A percentile compares a stretch with the other conserved stretches of the same genome.
Conservation (phyloP, 2,888 invertebrate genomes). For the Blastobasis lacticolella region DNA sequence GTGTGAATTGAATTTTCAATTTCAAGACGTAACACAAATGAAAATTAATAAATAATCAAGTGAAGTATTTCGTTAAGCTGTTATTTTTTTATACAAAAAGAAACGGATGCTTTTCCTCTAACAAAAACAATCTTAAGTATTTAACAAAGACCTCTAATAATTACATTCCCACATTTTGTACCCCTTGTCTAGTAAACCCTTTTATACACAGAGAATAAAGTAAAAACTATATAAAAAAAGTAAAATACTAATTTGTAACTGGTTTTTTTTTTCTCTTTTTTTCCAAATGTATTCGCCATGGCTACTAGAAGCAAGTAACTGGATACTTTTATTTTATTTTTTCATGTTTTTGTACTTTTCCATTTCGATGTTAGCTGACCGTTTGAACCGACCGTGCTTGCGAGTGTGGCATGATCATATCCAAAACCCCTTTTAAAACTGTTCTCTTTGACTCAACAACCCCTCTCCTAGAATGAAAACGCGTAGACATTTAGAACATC, state of each 20-base stretch:
- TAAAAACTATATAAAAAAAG: constrained; percentile 22
- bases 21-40: too few relatives aligned
- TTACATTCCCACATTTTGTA: too few relatives aligned
- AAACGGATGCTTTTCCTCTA: too few relatives aligned
- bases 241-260: constrained; percentile 46
- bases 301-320: constrained; percentile 75
- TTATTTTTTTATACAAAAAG: too few relatives aligned
- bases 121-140: too few relatives aligned
- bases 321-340: constrained; percentile 33
- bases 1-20: too few relatives aligned
- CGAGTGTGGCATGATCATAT: constrained; percentile 48
- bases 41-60: too few relatives aligned
- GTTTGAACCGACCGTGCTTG: constrained; percentile 57
- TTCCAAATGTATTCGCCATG: constrained; percentile 66
- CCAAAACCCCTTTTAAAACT: constrained; percentile 24
- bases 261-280: constrained; percentile 33
- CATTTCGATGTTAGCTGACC: constrained; percentile 18
- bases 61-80: too few relatives aligned
- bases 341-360: constrained; percentile 24
- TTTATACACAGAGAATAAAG: constrained; percentile 14
- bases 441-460: constrained; percentile 22
- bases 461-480: constrained; percentile 55
- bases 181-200: too few relatives aligned
- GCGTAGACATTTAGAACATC: constrained; percentile 50
- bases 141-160: too few relatives aligned